These are phyloP conservation scores for Gavia stellata DNA, from an alignment of 2,113 vertebrate genomes.

Conservation along the genomic window DNA sequence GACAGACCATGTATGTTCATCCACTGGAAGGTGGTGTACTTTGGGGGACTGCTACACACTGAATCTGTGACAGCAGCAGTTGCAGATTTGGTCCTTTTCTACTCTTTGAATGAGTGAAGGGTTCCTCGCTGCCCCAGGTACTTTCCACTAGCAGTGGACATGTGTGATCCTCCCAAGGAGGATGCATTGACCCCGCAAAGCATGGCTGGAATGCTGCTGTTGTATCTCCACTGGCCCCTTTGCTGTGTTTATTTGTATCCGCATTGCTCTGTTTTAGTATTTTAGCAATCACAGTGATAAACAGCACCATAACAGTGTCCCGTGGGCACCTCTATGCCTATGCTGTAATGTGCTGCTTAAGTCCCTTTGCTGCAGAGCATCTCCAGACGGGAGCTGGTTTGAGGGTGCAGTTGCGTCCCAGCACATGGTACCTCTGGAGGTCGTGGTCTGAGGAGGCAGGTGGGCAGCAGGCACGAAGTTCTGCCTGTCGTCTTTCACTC, in stretches of 20 bases:
- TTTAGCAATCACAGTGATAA: neutral
- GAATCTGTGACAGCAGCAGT: neutral
- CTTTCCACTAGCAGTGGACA: neutral
- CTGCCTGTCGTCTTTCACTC: constrained; percentile 48
- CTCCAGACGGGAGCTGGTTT: neutral
- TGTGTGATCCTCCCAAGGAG: neutral
- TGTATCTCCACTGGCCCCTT: neutral
- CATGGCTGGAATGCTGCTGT: neutral
- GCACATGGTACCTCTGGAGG: neutral
- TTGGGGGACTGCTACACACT: neutral
- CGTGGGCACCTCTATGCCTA: neutral
- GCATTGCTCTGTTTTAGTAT: neutral
- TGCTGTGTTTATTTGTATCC: neutral
- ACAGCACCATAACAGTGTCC: neutral
- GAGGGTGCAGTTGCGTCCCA: neutral
- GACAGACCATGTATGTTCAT: rapidly evolving
- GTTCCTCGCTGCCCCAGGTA: neutral
- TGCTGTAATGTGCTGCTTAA: neutral
- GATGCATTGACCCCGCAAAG: neutral
- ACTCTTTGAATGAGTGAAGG: neutral
- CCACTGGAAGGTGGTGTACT: neutral
- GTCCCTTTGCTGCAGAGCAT: neutral
- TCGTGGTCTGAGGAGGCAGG: neutral
- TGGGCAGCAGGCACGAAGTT: neutral
- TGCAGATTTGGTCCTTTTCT: neutral